Evolutionary conservation across 2,888 invertebrate species (phyloP), one percentile per base, ranked within the genome.

Genomic region (Epistrophe grossulariae): DNA sequence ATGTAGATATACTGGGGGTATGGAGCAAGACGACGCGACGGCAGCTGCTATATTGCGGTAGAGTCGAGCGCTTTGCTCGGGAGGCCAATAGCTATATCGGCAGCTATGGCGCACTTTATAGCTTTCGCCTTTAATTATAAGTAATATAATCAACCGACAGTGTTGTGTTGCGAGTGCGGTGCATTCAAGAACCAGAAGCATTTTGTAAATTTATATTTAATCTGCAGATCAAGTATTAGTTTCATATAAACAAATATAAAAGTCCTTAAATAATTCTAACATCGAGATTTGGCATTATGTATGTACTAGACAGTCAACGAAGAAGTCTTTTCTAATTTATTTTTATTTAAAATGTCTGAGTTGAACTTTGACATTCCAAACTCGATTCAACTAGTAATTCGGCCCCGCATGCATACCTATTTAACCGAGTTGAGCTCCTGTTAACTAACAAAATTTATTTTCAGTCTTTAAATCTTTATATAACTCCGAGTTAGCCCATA

Each of bases 171-270:
- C 19, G 17, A 17, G n/a, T 48, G 19, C 40, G 48, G 70, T 64
- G 48, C 71, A 77, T 71, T 64, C 28, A 70, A 80, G 43, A 70
- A 31, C 50, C n/a, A 9, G 9, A 15, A 31, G 4, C n/a, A 31
- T 31, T 35, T 31, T 57, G 13, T 55, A 55, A 43, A 43, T 45
- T n/a, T 15, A 40, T 24, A n/a, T 45, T 45, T 45, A 3, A 45
- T n/a, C n/a, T 45, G 45, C 45, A 43, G 6, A 43, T 6, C 4
- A 43, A 15, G 6, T 15, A 1, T 6, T 6, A 15, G 15, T 15
- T 43, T 43, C 43, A 43, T 40, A 40, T 38, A 40, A 31, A 31
- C n/a, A 31, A 31, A 6, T 31, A 31, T 4, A 6, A 31, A 31
- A 31, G 4, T 5, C 31, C 7, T 31, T 28, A 5, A 28, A 28